A percentile compares a stretch with the other conserved stretches of the same genome.
Conservation (phyloP, 2,888 invertebrate species). For the Poecilobothrus nobilitatus region DNA sequence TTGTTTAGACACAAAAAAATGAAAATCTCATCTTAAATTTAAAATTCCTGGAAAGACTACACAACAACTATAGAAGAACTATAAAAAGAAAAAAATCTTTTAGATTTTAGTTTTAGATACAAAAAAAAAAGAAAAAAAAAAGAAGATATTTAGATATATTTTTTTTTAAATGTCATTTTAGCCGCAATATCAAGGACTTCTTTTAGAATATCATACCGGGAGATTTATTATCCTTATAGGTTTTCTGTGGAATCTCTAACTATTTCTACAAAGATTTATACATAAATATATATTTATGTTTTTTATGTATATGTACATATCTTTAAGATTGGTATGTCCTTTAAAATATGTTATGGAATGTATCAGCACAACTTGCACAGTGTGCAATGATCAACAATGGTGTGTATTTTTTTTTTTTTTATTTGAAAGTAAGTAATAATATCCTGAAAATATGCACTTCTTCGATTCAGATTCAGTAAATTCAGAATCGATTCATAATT, state of each 20-base stretch:
- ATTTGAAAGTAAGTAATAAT: too few species aligned
- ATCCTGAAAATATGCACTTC: too few species aligned
- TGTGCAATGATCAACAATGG: too few species aligned
- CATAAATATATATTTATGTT: conserved; percentile 10
- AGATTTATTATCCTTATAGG: conserved; percentile 25
- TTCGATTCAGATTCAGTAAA: too few species aligned
- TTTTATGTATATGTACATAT: too few species aligned
- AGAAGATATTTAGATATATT: background rate
- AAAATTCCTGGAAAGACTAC: background rate
- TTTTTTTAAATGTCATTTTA: background rate
- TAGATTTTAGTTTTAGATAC: background rate
- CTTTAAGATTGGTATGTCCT: background rate
- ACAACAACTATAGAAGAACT: background rate
- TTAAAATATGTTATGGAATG: too few species aligned
- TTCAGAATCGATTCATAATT: too few species aligned
- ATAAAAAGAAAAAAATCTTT: background rate
- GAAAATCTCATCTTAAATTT: conserved; percentile 4
- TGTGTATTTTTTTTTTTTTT: too few species aligned
- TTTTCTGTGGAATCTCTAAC: conserved; percentile 21
- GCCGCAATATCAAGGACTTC: conserved; percentile 2
- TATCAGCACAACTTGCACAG: too few species aligned
- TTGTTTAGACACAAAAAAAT: background rate
- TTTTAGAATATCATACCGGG: conserved; percentile 20
- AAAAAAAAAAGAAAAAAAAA: background rate
- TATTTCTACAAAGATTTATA: too few species aligned